Percentiles rank a stretch among this genome's conserved stretches.
Evolutionary conservation across 2,797 vertebrate genomes (phyloP).

Genomic region (Amblyraja radiata): DNA sequence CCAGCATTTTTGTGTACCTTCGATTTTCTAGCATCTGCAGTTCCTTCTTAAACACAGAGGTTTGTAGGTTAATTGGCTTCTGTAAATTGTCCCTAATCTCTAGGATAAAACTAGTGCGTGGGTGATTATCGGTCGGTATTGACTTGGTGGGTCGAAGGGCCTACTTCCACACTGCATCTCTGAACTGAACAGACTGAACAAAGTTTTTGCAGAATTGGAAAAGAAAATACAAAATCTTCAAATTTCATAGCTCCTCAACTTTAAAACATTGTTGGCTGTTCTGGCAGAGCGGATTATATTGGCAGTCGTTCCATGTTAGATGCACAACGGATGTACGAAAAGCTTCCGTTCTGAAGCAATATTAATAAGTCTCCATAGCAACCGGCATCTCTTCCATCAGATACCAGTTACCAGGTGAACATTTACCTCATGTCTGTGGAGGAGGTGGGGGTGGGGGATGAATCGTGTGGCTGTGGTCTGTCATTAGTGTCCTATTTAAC

Average conservation of each 20-base stretch:
- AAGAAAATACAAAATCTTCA: background rate
- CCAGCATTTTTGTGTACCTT: too few species aligned
- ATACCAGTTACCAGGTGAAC: constrained; percentile 15
- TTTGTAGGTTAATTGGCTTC: too few species aligned
- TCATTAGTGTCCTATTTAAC: background rate
- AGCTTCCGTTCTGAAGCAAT: constrained; percentile 13
- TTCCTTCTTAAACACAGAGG: too few species aligned
- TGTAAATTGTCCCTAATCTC: too few species aligned
- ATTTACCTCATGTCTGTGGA: background rate
- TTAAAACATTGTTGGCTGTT: background rate
- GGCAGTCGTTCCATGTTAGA: background rate
- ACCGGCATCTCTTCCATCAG: background rate
- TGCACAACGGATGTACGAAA: background rate
- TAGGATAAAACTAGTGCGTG: too few species aligned
- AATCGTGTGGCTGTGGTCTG: background rate
- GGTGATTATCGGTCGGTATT: too few species aligned
- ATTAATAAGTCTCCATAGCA: constrained; percentile 34
- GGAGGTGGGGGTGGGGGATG: background rate
- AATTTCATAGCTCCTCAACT: background rate
- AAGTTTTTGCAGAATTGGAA: background rate
- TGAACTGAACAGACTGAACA: too few species aligned
- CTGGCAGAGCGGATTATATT: background rate
- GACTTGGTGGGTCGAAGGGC: too few species aligned
- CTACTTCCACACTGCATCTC: too few species aligned
- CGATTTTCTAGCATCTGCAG: too few species aligned